These are phyloP conservation scores for Microplitis mediator DNA, from an alignment of 1,140 invertebrate species.

Conservation along the genomic window DNA sequence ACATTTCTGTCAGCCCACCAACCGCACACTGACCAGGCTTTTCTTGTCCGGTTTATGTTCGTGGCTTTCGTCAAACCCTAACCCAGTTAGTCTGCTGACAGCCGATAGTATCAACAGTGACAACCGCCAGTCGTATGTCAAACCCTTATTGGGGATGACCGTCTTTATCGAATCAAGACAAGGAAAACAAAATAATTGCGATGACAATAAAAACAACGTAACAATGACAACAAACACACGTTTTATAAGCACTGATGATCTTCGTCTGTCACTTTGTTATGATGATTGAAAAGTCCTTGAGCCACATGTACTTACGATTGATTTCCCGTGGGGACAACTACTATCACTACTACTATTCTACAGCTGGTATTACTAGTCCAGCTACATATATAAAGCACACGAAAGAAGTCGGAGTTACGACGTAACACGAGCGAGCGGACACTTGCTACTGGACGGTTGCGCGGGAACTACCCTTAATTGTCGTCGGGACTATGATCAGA, in stretches of 20 bases:
- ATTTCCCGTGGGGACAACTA: conserved; percentile 18
- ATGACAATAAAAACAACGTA: background rate
- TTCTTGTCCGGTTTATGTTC: too few species aligned
- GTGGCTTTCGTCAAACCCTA: too few species aligned
- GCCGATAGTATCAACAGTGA: too few species aligned
- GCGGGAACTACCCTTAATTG: conserved; percentile 5
- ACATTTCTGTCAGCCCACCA: conserved; percentile 40
- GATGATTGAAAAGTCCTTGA: background rate
- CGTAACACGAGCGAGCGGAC: too few species aligned
- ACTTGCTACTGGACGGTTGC: background rate
- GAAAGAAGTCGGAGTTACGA: too few species aligned
- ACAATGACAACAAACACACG: background rate
- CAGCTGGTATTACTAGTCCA: too few species aligned
- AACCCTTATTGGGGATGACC: too few species aligned
- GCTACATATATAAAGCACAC: too few species aligned
- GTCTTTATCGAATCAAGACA: too few species aligned
- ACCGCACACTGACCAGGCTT: background rate
- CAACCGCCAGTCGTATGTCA: too few species aligned
- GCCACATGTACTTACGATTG: background rate
- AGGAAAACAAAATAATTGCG: background rate
- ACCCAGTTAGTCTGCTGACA: too few species aligned
- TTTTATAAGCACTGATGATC: background rate
- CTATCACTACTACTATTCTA: background rate
- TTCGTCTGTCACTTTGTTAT: background rate
- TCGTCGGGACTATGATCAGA: background rate